A percentile compares a stretch with the other conserved stretches of the same genome.
These are phyloP conservation scores for Philypnodon macrostomus DNA, from an alignment of 2,797 vertebrate species.

Conservation along the genomic window DNA sequence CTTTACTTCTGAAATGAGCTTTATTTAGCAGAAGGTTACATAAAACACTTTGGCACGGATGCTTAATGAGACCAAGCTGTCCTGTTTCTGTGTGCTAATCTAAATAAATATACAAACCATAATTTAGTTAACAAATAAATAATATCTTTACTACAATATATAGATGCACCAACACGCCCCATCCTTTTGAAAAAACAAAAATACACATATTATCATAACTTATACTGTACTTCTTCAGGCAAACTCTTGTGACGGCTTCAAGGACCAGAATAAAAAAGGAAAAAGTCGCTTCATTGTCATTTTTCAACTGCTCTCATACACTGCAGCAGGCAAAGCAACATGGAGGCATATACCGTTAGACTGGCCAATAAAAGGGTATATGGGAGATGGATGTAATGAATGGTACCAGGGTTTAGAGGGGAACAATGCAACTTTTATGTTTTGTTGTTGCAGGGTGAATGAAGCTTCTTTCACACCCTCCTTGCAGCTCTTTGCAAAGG, in stretches of 20 bases:
- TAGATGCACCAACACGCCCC: constrained; percentile 77
- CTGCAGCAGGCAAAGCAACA: constrained; percentile 56
- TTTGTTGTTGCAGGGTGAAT: no score
- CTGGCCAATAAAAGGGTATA: constrained; percentile 55
- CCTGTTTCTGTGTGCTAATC: constrained; percentile 72
- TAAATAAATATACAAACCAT: constrained; percentile 84
- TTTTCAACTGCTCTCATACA: constrained; percentile 45
- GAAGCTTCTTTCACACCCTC: no score
- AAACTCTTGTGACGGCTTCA: constrained; percentile 56
- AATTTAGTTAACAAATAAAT: constrained; percentile 85
- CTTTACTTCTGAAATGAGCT: constrained; percentile 67
- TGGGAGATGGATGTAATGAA: constrained; percentile 25
- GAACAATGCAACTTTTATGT: no score
- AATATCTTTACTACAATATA: constrained; percentile 77
- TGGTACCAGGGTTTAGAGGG: constrained; percentile 30
- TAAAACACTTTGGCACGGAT: constrained; percentile 83
- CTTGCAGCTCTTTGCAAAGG: no score
- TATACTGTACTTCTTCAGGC: constrained; percentile 66
- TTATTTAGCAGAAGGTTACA: constrained; percentile 81
- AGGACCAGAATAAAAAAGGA: constrained; percentile 45
- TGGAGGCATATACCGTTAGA: constrained; percentile 60
- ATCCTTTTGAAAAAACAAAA: constrained; percentile 40
- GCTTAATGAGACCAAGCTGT: constrained; percentile 79
- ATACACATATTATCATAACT: constrained; percentile 48
- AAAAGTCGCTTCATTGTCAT: constrained; percentile 57